Conservation (phyloP, 2,113 vertebrate genomes). For the Malurus cyaneus region DNA sequence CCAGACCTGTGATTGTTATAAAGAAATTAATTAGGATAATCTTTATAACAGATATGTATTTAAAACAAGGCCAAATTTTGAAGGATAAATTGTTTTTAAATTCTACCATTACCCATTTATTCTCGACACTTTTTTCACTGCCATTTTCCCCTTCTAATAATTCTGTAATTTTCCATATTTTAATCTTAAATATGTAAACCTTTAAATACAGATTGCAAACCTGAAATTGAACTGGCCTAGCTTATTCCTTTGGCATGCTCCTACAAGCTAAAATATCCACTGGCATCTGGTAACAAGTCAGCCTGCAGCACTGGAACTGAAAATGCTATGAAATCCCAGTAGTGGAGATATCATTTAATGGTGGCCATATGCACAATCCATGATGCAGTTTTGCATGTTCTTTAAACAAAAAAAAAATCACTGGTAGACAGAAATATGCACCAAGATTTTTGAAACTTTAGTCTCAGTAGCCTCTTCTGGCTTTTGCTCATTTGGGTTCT, state of each 20-base stretch:
- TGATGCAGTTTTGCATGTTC: neutral
- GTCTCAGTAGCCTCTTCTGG: neutral
- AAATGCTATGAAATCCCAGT: neutral
- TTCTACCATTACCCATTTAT: neutral
- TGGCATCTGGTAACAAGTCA: neutral
- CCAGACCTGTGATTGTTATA: neutral
- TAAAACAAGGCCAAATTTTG: neutral
- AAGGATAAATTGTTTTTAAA: neutral
- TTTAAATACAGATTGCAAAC: neutral
- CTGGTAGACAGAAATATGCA: rapidly evolving
- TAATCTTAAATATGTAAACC: neutral
- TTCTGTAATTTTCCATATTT: neutral
- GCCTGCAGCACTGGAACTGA: neutral
- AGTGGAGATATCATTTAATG: neutral
- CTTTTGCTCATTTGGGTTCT: neutral
- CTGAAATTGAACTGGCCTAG: neutral
- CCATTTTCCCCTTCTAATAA: neutral
- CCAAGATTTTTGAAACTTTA: neutral
- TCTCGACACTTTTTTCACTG: neutral
- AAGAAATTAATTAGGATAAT: neutral
- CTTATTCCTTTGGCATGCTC: neutral
- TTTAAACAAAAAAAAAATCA: neutral
- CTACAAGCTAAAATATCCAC: neutral
- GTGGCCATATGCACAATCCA: rapidly evolving
- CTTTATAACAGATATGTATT: neutral